Evolutionary conservation across 1,140 invertebrate genomes (phyloP).

Genomic region (Micrasema minimum): DNA sequence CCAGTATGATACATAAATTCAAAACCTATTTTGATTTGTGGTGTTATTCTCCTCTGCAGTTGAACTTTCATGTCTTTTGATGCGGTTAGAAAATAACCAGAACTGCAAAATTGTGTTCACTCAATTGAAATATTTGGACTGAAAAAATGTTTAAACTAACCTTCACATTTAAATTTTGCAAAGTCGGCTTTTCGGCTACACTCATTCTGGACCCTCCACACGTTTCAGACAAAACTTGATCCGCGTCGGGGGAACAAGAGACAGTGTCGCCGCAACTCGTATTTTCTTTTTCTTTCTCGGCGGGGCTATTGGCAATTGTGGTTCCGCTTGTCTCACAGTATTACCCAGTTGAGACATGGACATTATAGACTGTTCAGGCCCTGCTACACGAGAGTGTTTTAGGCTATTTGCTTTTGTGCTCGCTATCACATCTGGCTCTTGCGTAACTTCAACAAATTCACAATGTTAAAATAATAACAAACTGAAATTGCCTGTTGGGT

Average conservation of each 20-base stretch:
- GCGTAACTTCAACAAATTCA: slow-evolving; percentile 59
- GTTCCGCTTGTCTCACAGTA: slow-evolving; percentile 51
- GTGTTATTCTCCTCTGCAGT: no score
- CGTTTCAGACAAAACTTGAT: slow-evolving; percentile 30
- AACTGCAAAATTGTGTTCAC: no score
- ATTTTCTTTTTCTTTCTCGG: slow-evolving; percentile 83
- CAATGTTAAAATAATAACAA: no score
- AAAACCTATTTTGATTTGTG: no score
- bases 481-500: not conserved
- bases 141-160: no score
- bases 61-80: no score
- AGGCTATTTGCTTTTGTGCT: slow-evolving; percentile 83
- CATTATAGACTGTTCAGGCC: slow-evolving; percentile 56
- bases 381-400: slow-evolving; percentile 63
- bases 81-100: no score
- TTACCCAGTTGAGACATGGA: slow-evolving; percentile 54
- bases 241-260: slow-evolving; percentile 57
- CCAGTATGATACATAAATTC: no score
- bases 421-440: slow-evolving; percentile 93
- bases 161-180: slow-evolving; percentile 57
- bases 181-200: slow-evolving; percentile 52
- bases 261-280: slow-evolving; percentile 51
- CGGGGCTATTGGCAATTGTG: slow-evolving; percentile 77
- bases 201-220: slow-evolving; percentile 24
- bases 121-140: no score